Evolutionary conservation across 2,113 vertebrate species (phyloP), one percentile per base, ranked within the genome.

Genomic region (Larimichthys polyactis): DNA sequence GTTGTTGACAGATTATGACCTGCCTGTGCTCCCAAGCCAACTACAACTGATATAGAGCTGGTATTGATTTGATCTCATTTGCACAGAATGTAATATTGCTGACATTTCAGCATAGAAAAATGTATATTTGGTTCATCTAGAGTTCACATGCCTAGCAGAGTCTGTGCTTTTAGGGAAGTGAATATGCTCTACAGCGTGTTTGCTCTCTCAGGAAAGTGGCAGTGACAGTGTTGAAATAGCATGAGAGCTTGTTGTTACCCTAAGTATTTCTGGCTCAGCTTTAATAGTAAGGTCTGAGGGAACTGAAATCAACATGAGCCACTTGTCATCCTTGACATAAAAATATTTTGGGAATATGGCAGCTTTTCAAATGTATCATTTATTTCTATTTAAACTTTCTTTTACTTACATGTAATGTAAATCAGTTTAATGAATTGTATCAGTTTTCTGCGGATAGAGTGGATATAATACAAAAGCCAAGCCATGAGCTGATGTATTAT

Each of bases 231-330:
- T n/a, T 77, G 72, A 48, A 70, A 69, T 69, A 62, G 22, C 46
- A 83, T 51, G 69, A 60, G 46, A 65, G 54, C 44, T 69, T 72
- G 49, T 76, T 65, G 46, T 57, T 64, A 19, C 68, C 54, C 24
- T 67, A 20, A 22, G 57, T 76, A 52, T 17, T 60, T 55, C 51
- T 82, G 79, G 83, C 83, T 58, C 46, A 65, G 71, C 58, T 76
- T 65, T 73, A 79, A 79, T 43, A 48, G 22, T 49, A 48, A 29
- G 9, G 44, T 88, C 72, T 22, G 66, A 75, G 36, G 71, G 68
- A 79, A 88, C 52, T 79, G 62, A 78, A 75, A 67, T 29, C 68
- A 44, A 59, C 51, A 60, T 17, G 44, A 76, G 27, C 62, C 17
- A 54, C 54, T 77, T 67, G 52, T 67, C 81, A 80, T 52, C 43